Base-by-base conservation (phyloP, 2,888 invertebrate species). In the Tinea pellionella region DNA sequence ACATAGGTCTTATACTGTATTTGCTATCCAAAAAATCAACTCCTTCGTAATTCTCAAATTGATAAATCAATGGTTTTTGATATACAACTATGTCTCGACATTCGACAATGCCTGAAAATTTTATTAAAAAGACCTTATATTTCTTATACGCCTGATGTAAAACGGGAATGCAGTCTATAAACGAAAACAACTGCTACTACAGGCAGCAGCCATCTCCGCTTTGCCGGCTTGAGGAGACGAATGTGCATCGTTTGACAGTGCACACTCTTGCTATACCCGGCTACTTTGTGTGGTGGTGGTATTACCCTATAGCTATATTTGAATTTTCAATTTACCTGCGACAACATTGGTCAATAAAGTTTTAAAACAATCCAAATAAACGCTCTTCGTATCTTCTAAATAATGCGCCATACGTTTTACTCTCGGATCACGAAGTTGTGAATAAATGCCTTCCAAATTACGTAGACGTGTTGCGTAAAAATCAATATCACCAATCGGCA, bases 371-470 rank as follows among this genome's bases (percentile, higher is more conserved):
- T 89, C 87, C 62, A 92, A 90, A 72, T 96, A 97, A 6, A 94
- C 93, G 64, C 96, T 97, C 19, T 91, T 88, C 0, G 93, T 93
- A 64, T 90, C 82, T 75, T 96, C 94, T 59, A 96, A 76, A 59
- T 95, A 90, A 62, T 91, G 90, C 0, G 93, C 94, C 91, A 97
- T 95, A 62, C 93, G 93, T 69, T 93, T 93, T 0, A 96, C 93
- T 67, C 94, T 88, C 8, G 92, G 92, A 71, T 95, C 94, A n/a
- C 92, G 88, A 65, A 97, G 83, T 76, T 98, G 98, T 41, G 94
- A 92, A 69, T 95, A 95, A 61, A 98, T 93, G 43, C 93, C 93
- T 72, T 96, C 95, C 8, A 97, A 81, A 73, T 97, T 97, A 63
- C 91, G 91, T 12, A 94, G 81, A 15, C 96, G 90, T 51, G 90